Base-by-base conservation (phyloP, 2,888 invertebrate species). In the Cantharis lateralis region DNA sequence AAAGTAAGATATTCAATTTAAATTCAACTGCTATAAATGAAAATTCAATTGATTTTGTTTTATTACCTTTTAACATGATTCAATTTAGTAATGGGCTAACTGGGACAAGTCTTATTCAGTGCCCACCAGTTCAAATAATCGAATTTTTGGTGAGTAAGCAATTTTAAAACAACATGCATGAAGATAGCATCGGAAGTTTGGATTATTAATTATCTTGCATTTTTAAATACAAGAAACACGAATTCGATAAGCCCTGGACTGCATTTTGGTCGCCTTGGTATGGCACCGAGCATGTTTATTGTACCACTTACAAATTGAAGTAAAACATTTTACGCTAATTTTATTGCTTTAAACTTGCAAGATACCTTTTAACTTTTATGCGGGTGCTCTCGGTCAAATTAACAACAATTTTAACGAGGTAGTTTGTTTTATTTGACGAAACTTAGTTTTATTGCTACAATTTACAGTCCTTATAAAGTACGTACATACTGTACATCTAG, bases 321-420 rank as follows among this genome's bases (percentile, higher is more conserved):
- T 48, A 48, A 48, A 48, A 48, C 48, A 48, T 48, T 48, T 48
- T 48, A 48, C n/a, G 48, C 48, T 48, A 48, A 48, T 48, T 48
- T 48, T 48, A 48, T 48, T 48, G 48, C 48, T 48, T 48, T 48
- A 48, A 48, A 48, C n/a, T 48, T 48, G n/a, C 48, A 48, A 48
- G 48, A 48, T 73, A 70, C 70, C 70, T 74, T 63, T 73, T 70
- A 77, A 77, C 18, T 77, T 77, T 77, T 77, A 77, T 74, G 77
- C 28, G 74, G 74, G 77, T 71, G 24, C 74, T 77, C 74, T 71
- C 71, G 74, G 71, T 74, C 66, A 74, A 77, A 77, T 77, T 77
- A 77, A 71, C 71, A 66, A 71, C 71, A 77, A 71, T 76, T 76
- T 64, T 72, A 75, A 76, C 70, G 72, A 72, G 72, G 68, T 69